Evolutionary conservation across 2,797 vertebrate genomes (phyloP), one percentile per base, ranked within the genome.

Genomic region (Periophthalmus magnuspinnatus): DNA sequence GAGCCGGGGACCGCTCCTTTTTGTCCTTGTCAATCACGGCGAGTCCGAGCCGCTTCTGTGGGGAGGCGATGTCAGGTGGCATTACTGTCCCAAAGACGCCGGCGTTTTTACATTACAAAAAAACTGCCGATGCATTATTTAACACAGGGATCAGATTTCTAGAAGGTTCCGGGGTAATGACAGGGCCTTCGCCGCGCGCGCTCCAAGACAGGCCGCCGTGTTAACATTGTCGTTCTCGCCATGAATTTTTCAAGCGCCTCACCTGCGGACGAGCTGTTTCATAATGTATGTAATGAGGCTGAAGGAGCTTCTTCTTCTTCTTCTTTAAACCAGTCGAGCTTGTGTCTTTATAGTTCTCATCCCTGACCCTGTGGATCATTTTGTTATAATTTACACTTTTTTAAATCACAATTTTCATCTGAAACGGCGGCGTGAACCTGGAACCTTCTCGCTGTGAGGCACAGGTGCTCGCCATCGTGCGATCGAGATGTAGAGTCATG

Each of bases 11-110:
- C 90, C 78, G 78, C 84, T 90, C 81, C 85, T 86, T 88, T 93
- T 91, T 91, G 92, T 93, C 92, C 93, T 93, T 94, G 93, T 94
- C 93, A 94, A 93, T 94, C 93, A 94, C 68, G 32, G 68, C 73
- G 69, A 81, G 71, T 65, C 78, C 71, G 76, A 73, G 74, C 74
- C 67, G 69, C 65, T 84, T 81, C 85, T 88, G 75, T 81, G 84
- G 86, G 90, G 93, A 93, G 70, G 33, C 77, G 88, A 83, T 91
- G 93, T 93, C 93, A 94, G 89, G 91, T 88, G 88, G 84, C 90
- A 94, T 94, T 94, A 94, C 76, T 82, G 86, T 92, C 90, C 89
- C 81, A 86, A 88, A 93, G 93, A 90, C 24, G 88, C 72, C 77
- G 80, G 69, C 84, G 87, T 92, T 93, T 93, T 90, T 88, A 89